Base-by-base conservation (phyloP, 1,140 invertebrate genomes). In the Lanistes nyassanus region DNA sequence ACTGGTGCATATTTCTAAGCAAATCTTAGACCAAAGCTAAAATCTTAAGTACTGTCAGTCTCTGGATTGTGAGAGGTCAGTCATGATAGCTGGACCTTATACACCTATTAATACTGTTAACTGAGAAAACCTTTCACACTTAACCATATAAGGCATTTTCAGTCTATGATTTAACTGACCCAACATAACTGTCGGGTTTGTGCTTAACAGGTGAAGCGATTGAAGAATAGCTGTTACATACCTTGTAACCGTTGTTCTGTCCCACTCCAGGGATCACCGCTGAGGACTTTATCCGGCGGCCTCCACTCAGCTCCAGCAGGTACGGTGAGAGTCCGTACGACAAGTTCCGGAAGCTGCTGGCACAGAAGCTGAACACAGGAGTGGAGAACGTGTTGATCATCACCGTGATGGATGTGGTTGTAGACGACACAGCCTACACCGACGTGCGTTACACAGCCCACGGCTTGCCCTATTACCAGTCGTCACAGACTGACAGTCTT, bases 351-450 rank as follows among this genome's bases (percentile, higher is more conserved):
- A 94, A 96, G 78, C 96, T 97, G 90, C 94, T 92, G 64, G 89
- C 98, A 1, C 91, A 95, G 0, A 94, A 95, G 84, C 91, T 98
- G 47, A 62, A 94, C 3, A 93, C 95, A 68, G 90, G 93, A 56
- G 96, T 98, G 90, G 94, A 97, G 76, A 98, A 98, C 88, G 95
- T 99, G 13, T 97, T 98, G 83, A 94, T 99, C 37, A 98, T 99
- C 85, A 98, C 96, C 90, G 96, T 99, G 3, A 79, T 81, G 78
- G 82, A 85, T 31, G 95, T 98, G 85, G 82, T 85, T 31, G 95
- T 98, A 85, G 82, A 85, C 36, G 84, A 79, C 34, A 68, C 75
- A 3, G 60, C 39, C 34, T 77, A 76, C 31, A 82, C 79, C 56
- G 97, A 99, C 86, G 92, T 99, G 6, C 92, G 97, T 81, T 99